Conservation (phyloP, 1,140 invertebrate genomes). For the Homarus americanus region DNA sequence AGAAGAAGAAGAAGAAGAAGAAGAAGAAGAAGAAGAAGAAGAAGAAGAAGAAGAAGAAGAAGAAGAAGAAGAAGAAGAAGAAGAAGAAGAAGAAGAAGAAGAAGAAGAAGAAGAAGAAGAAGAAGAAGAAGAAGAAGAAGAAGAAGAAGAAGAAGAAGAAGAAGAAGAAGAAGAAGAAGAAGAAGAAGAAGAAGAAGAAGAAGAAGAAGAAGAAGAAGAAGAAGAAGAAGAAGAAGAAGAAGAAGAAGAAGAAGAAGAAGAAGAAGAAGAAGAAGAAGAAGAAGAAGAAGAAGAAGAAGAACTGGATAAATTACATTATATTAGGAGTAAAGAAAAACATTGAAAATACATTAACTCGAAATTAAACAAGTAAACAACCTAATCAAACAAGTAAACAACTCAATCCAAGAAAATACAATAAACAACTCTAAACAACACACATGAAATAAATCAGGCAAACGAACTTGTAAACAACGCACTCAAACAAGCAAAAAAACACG, state of each 20-base stretch:
- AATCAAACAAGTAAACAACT: too few species aligned
- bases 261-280: not conserved
- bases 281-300: not conserved
- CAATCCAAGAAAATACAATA: too few species aligned
- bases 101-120: not conserved
- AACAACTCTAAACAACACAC: too few species aligned
- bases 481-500: too few species aligned
- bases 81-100: not conserved
- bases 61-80: slow-evolving; percentile 1
- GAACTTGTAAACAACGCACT: too few species aligned
- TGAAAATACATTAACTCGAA: too few species aligned
- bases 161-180: not conserved
- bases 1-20: not conserved
- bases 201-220: not conserved
- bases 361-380: too few species aligned
- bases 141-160: not conserved
- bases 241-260: not conserved
- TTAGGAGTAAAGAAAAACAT: too few species aligned
- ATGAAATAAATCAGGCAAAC: too few species aligned
- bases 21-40: not conserved
- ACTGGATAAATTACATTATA: too few species aligned
- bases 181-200: not conserved
- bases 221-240: not conserved
- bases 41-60: slow-evolving; percentile 7
- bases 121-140: not conserved